phyloP scores from a whole-genome alignment of 2,797 vertebrate species.

The Enteromius unitaeniatus region DNA sequence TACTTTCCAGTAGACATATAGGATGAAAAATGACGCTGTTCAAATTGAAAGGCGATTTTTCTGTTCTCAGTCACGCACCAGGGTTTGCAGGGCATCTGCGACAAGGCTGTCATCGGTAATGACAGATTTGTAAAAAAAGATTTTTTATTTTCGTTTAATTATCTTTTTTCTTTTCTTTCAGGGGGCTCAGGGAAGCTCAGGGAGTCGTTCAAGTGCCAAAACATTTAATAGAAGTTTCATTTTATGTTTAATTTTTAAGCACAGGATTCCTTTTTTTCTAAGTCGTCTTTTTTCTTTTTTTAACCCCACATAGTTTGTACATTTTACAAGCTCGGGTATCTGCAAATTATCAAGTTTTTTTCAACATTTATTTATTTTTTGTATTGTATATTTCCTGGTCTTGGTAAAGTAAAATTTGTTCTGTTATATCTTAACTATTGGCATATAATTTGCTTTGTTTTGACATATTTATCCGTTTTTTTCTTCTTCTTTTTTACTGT shows the following conservation, averaged over 20 bases:
- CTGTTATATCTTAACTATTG: background rate
- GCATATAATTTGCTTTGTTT: background rate
- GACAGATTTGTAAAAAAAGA: background rate
- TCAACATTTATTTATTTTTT: too few species aligned
- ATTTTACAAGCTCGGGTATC: background rate
- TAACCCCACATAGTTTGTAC: background rate
- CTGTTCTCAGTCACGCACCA: slow-evolving; percentile 1
- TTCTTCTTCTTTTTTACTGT: background rate
- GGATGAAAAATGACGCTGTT: slow-evolving; percentile 29
- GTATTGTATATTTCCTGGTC: too few species aligned
- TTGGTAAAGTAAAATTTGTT: background rate
- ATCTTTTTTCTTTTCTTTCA: background rate
- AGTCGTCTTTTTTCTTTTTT: background rate
- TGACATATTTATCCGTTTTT: background rate
- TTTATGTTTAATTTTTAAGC: background rate
- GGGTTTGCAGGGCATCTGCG: slow-evolving; percentile 8
- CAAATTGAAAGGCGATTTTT: slow-evolving; percentile 40
- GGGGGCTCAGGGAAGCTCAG: background rate
- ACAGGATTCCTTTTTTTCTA: background rate
- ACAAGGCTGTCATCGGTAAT: slow-evolving; percentile 5
- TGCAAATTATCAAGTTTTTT: background rate
- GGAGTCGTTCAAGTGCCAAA: background rate
- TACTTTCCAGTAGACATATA: slow-evolving; percentile 40
- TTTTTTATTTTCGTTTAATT: slow-evolving; percentile 25
- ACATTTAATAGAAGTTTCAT: background rate